Percentiles rank a stretch among this genome's conserved stretches.
Evolutionary conservation across 2,113 vertebrate genomes (phyloP).

Genomic region (Apistogramma diplotaenia): DNA sequence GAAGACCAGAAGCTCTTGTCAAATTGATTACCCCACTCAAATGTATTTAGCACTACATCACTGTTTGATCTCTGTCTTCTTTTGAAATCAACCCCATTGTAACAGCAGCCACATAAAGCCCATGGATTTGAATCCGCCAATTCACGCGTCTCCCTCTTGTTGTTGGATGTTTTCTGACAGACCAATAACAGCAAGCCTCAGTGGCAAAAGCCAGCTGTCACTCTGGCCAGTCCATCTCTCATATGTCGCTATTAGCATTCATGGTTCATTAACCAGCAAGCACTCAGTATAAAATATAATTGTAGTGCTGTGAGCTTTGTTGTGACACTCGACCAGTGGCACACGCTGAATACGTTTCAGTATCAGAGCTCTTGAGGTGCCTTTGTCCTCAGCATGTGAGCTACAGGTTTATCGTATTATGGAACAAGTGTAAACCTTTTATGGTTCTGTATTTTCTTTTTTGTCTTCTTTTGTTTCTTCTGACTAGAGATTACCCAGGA

Average conservation of each 20-base stretch:
- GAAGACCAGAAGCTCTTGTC: neutral
- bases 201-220: constrained; percentile 32
- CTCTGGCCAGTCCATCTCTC: constrained; percentile 52
- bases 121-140: neutral
- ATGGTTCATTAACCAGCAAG: constrained; percentile 63
- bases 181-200: constrained; percentile 37
- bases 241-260: constrained; percentile 57
- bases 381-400: neutral
- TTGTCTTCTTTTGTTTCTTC: neutral
- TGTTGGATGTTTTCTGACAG: constrained; percentile 36
- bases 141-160: neutral
- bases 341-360: constrained; percentile 11
- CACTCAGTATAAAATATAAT: constrained; percentile 57
- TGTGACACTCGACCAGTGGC: neutral
- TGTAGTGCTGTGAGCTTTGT: constrained; percentile 50
- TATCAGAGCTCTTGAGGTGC: neutral
- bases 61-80: neutral
- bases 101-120: neutral
- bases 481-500: neutral
- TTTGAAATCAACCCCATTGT: neutral
- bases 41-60: constrained; percentile 18
- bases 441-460: neutral
- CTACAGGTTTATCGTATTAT: neutral
- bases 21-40: neutral
- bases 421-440: neutral